Evolutionary conservation across 2,888 invertebrate species (phyloP), one percentile per base, ranked within the genome.

Genomic region (Epiblema foenella): DNA sequence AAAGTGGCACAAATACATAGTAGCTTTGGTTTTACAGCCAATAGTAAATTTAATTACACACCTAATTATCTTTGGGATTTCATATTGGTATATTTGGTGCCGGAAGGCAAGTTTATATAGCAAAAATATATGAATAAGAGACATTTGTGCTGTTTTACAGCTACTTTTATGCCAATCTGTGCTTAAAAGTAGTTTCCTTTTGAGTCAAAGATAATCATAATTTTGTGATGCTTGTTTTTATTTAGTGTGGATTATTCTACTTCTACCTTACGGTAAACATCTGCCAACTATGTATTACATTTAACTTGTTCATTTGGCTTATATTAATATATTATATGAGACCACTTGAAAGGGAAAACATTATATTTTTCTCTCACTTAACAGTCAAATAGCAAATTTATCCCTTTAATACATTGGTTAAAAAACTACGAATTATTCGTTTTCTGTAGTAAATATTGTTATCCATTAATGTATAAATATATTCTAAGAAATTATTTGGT

Each of bases 1-100:
- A 85, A 82, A 84, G 89, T 92, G 92, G 91, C 91, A 90, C 90
- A 86, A 83, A 83, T 83, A 76, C 72, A 76, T 69, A 74, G 79
- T 83, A 88, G 85, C 89, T 91, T 92, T 91, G 90, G 90, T 92
- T 87, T 84, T 74, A 81, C 83, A 89, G 87, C 91, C 89, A 90
- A 90, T 88, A 83, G 81, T 78, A 79, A 79, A 80, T 69, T 68
- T 58, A 70, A 69, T 52, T 69, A 70, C 17, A 72, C 20, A 72
- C 77, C 75, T 63, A 69, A 73, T 68, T 24, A 73, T 84, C 85
- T 85, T 85, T 85, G 85, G 85, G 80, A 78, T 83, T 77, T 79
- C n/a, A 57, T 66, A 3, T 46, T 62, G 29, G 42, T 54, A 54
- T 63, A 63, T 57, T 63, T 69, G 49, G 60, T 49, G 60, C 62